These are phyloP conservation scores for Tupaia tana DNA, from an alignment of 2,113 vertebrate species.

Conservation along the genomic window DNA sequence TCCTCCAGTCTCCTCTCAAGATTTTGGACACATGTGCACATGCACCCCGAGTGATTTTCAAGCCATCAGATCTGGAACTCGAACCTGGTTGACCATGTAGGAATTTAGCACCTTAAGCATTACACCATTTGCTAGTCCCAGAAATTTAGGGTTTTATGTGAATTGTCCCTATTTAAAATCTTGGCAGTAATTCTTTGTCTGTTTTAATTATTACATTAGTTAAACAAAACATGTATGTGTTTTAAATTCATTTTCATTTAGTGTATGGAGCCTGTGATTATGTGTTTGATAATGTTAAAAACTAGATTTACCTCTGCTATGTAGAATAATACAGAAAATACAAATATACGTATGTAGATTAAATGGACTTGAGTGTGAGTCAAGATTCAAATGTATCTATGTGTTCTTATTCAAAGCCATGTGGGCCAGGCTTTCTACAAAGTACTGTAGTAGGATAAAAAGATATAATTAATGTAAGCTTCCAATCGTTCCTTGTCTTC, in stretches of 20 bases:
- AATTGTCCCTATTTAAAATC: conserved; percentile 40
- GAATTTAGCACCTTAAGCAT: too few relatives aligned
- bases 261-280: neutral
- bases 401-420: neutral
- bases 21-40: too few relatives aligned
- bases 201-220: conserved; percentile 31
- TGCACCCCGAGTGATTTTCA: too few relatives aligned
- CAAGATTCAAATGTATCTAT: conserved; percentile 6
- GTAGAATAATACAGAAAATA: neutral
- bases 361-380: neutral
- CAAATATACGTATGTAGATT: neutral
- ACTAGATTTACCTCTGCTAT: neutral
- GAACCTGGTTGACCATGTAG: too few relatives aligned
- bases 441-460: neutral
- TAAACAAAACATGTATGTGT: conserved; percentile 19
- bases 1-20: too few relatives aligned
- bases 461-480: neutral
- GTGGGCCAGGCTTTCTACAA: neutral
- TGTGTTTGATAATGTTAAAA: conserved; percentile 16
- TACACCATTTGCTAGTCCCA: too few relatives aligned
- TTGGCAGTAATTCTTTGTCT: conserved; percentile 29
- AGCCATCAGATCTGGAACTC: too few relatives aligned
- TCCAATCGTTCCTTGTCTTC: conserved; percentile 19
- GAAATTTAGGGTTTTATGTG: neutral
- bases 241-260: conserved; percentile 30